Evolutionary conservation across 2,797 vertebrate genomes (phyloP).

Genomic region (Stomatorhinus walkeri): DNA sequence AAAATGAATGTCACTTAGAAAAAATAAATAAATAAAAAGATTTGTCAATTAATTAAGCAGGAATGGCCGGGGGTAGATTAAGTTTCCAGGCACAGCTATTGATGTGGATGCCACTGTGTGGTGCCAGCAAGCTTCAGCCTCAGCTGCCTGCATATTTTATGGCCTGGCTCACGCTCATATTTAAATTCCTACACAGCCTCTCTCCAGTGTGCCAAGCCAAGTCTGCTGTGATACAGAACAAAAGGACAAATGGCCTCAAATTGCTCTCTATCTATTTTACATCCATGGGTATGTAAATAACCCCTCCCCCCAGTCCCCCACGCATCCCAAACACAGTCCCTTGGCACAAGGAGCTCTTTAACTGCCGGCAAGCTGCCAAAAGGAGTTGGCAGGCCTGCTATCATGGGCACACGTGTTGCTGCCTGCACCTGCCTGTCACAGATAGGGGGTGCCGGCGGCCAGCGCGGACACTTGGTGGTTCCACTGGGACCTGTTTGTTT

Average conservation of each 20-base stretch:
- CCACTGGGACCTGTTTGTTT: slow-evolving; percentile 46
- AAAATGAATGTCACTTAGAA: neutral
- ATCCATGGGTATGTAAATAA: slow-evolving; percentile 72
- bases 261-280: slow-evolving; percentile 65
- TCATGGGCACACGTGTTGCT: slow-evolving; percentile 71
- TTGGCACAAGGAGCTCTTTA: slow-evolving; percentile 70
- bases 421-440: slow-evolving; percentile 57
- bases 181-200: slow-evolving; percentile 58
- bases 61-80: neutral
- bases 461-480: slow-evolving; percentile 34
- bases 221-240: slow-evolving; percentile 52
- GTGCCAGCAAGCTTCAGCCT: slow-evolving; percentile 36
- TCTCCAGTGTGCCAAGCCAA: slow-evolving; percentile 28
- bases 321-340: slow-evolving; percentile 48
- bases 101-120: slow-evolving; percentile 31
- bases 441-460: slow-evolving; percentile 35
- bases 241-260: slow-evolving; percentile 71
- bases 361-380: slow-evolving; percentile 52
- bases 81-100: slow-evolving; percentile 44
- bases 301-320: slow-evolving; percentile 34
- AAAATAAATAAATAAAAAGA: neutral
- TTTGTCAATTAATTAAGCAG: slow-evolving; percentile 11
- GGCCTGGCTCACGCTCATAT: slow-evolving; percentile 11
- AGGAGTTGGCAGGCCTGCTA: slow-evolving; percentile 57
- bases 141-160: neutral